These are phyloP conservation scores for Notoglanidium macrostoma DNA, from an alignment of 2,797 vertebrate species.

Conservation along the genomic window DNA sequence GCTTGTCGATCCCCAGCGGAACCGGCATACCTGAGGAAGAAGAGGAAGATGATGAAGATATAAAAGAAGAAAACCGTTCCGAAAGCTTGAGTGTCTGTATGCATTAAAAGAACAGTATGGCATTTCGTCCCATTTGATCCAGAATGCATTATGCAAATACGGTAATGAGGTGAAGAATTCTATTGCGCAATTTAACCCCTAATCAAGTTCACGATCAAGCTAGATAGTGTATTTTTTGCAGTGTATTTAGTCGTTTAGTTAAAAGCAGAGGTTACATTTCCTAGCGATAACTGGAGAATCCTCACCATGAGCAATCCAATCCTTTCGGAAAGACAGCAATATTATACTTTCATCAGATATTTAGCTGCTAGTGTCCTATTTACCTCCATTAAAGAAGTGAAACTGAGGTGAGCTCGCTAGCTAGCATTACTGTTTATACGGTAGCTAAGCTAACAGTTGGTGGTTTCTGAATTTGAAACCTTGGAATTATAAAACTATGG, in stretches of 20 bases:
- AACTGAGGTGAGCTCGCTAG: not conserved
- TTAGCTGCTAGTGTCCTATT: not conserved
- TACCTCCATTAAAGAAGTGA: not conserved
- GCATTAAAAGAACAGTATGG: not conserved
- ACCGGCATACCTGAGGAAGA: constrained; percentile 73
- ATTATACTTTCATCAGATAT: not conserved
- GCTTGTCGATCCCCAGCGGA: constrained; percentile 76
- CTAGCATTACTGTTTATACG: not conserved
- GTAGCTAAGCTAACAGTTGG: not conserved
- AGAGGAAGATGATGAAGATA: not conserved
- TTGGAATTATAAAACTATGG: not conserved
- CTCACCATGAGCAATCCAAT: not conserved
- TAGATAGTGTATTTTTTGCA: not conserved
- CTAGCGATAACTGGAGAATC: not conserved
- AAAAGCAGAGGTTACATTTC: not conserved
- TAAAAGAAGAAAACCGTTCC: not conserved
- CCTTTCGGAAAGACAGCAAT: not conserved
- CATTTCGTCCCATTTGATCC: not conserved
- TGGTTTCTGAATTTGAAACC: not conserved
- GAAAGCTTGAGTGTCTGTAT: no score
- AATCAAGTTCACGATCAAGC: not conserved
- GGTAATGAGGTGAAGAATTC: not conserved
- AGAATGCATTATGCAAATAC: not conserved
- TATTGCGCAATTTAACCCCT: not conserved
- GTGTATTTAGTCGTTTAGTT: not conserved